Base-by-base conservation (phyloP, 2,888 invertebrate species). In the Diaperis boleti region DNA sequence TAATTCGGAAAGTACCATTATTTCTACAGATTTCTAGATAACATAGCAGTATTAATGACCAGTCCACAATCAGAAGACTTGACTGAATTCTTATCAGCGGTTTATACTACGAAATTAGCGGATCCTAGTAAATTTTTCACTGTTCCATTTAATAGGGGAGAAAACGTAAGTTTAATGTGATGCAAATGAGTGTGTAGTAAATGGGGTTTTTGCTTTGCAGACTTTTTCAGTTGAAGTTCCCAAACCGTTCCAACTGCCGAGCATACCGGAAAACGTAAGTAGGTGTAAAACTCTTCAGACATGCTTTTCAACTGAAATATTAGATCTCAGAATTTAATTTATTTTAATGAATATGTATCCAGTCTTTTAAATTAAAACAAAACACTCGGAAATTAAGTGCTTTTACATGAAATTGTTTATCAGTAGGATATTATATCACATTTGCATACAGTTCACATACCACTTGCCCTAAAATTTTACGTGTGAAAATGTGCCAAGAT, bases 201-300 rank as follows among this genome's bases (percentile, higher is more conserved):
- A n/a, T 26, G n/a, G 8, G 6, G n/a, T 26, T 26, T 6, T 26
- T 26, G 8, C n/a, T 26, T 26, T 26, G n/a, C 26, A 26, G 26
- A 26, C 26, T 76, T 95, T 96, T 76, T 87, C 87, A 68, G 90
- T 91, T 72, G 89, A 89, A 75, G 88, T 91, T 72, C 94, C 94
- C 18, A 88, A 90, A 79, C 89, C 91, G 75, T 90, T 89, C 73
- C 90, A 91, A 78, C 85, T 98, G 72, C 97, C 98, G 13, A 94
- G 92, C 82, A 95, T 98, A 84, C 96, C 96, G 54, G 94, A 96
- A 83, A 97, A 96, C 86, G 97, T 96, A 83, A 89, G 92, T 87
- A 63, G 47, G 29, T 60, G 8, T n/a, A n/a, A n/a, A 42, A 62
- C 62, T 42, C 17, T 55, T 55, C n/a, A 33, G 17, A 45, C 26